Percentiles rank a stretch among this genome's conserved stretches.
phyloP scores from a whole-genome alignment of 2,113 vertebrate species.

The Laticauda laticaudata region DNA sequence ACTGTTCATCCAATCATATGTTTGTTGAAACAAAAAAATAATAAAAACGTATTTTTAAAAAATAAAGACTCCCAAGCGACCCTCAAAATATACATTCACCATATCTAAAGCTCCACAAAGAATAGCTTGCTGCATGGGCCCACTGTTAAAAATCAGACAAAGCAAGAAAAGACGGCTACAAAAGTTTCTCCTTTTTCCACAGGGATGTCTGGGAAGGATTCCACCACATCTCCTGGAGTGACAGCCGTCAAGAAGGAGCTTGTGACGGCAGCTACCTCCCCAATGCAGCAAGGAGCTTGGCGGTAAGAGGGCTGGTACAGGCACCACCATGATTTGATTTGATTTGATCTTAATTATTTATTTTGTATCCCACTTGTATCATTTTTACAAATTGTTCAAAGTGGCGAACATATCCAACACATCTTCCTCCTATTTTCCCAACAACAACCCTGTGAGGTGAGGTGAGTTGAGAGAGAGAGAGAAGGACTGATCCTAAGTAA shows the following conservation, averaged over 20 bases:
- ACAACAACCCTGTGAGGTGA: no score
- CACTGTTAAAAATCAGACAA: constrained; percentile 11
- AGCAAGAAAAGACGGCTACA: neutral
- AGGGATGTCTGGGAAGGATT: constrained; percentile 71
- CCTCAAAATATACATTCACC: neutral
- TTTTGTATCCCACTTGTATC: no score
- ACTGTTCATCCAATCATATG: no score
- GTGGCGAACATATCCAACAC: no score
- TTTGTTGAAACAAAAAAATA: no score
- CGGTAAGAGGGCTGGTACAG: constrained; percentile 56
- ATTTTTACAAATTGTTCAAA: no score
- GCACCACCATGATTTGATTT: constrained; percentile 9
- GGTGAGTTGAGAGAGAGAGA: neutral
- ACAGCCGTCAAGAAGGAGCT: constrained; percentile 51
- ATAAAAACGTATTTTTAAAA: no score
- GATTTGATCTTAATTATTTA: neutral
- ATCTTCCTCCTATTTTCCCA: no score
- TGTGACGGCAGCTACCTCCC: constrained; percentile 41
- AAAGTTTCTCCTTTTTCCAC: constrained; percentile 49
- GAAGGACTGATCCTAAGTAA: neutral
- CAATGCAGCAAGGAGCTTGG: constrained; percentile 46
- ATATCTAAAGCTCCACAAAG: neutral
- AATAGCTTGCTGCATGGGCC: neutral
- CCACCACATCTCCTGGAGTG: constrained; percentile 71
- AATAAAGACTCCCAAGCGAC: no score